These are phyloP conservation scores for Anticlea derivata DNA, from an alignment of 2,888 invertebrate genomes.

Conservation along the genomic window DNA sequence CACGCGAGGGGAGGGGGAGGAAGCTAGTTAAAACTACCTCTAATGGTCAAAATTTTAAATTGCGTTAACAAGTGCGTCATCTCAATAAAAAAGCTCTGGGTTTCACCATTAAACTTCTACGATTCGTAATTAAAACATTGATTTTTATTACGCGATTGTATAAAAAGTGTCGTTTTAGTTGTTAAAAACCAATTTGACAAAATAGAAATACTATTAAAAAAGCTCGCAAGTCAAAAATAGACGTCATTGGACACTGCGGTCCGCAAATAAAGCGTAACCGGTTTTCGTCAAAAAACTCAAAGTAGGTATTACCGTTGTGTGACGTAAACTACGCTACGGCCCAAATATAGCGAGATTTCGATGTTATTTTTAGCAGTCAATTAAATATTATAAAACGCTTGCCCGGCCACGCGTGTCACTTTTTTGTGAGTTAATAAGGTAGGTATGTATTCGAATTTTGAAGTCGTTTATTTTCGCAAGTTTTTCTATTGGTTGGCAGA, in stretches of 20 bases:
- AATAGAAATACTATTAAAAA: background rate
- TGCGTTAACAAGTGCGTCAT: too few relatives aligned
- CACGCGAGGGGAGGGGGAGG: too few relatives aligned
- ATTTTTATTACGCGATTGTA: too few relatives aligned
- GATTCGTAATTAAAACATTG: too few relatives aligned
- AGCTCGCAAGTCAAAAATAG: background rate
- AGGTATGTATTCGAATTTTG: background rate
- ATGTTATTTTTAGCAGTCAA: slow-evolving; percentile 37
- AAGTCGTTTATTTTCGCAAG: background rate
- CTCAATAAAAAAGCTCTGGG: too few relatives aligned
- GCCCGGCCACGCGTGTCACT: slow-evolving; percentile 1
- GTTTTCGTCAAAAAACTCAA: slow-evolving; percentile 10
- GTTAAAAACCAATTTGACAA: slow-evolving; percentile 3
- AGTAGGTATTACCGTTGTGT: slow-evolving; percentile 35
- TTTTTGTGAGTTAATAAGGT: background rate
- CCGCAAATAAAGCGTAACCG: slow-evolving; percentile 8
- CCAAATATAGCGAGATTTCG: slow-evolving; percentile 41
- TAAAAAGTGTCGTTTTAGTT: too few relatives aligned
- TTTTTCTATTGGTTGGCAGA: background rate
- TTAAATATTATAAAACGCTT: slow-evolving; percentile 4
- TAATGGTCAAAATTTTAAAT: too few relatives aligned
- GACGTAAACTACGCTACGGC: slow-evolving; percentile 37
- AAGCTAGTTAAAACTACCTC: too few relatives aligned
- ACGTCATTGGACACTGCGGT: background rate
- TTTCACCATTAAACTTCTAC: too few relatives aligned